These are phyloP conservation scores for Pachycephus smyrnensis DNA, from an alignment of 2,888 invertebrate genomes.

Conservation along the genomic window DNA sequence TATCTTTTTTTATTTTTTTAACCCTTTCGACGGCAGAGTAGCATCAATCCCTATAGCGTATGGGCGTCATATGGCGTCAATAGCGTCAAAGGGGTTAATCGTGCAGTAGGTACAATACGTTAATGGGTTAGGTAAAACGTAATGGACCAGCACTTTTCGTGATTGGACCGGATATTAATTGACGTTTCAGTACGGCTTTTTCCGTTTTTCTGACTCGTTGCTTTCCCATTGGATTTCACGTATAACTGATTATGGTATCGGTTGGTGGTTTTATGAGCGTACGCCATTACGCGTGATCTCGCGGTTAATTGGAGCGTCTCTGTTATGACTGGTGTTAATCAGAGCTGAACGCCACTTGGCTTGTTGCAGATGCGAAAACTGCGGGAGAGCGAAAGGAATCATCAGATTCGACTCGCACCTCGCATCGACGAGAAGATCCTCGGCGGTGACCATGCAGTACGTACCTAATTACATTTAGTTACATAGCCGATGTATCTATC, in stretches of 20 bases:
- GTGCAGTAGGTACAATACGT: neutral
- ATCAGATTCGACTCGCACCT: constrained; percentile 51
- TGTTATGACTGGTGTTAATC: neutral
- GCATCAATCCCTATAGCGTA: no score
- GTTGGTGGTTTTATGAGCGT: neutral
- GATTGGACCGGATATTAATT: neutral
- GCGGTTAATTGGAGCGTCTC: neutral
- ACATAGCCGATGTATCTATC: neutral
- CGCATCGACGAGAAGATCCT: constrained; percentile 53
- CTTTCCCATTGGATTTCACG: neutral
- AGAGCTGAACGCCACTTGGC: neutral
- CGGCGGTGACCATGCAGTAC: constrained; percentile 48
- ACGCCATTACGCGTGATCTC: neutral
- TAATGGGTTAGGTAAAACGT: neutral
- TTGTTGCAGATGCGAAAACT: constrained; percentile 70
- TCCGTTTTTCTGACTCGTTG: neutral
- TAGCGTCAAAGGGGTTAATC: no score
- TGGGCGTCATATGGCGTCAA: no score
- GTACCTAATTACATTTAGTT: constrained; percentile 17
- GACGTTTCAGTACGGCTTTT: neutral
- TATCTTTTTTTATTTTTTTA: neutral
- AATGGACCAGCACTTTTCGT: no score
- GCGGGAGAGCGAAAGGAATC: constrained; percentile 69
- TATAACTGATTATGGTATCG: neutral
- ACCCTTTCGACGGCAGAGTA: no score